Evolutionary conservation across 2,797 vertebrate genomes (phyloP).

Genomic region (Megaceryle alcyon): DNA sequence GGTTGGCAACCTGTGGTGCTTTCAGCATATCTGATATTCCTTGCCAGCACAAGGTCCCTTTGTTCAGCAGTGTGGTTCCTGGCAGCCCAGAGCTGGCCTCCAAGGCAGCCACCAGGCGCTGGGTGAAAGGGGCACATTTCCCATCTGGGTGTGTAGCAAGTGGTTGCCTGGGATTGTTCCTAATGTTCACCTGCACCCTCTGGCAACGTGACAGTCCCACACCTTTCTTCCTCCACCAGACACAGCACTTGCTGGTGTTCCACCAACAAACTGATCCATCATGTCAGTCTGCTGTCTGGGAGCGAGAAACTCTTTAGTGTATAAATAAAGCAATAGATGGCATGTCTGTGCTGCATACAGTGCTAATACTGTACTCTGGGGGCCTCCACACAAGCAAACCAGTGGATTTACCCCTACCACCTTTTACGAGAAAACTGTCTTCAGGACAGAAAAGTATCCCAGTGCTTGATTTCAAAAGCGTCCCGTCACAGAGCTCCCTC

Average conservation of each 20-base stretch:
- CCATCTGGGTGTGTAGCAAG: background rate
- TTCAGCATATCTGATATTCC: background rate
- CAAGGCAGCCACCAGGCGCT: fast-evolving
- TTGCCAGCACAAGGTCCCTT: background rate
- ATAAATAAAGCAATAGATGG: fast-evolving
- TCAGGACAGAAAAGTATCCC: background rate
- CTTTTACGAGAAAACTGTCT: background rate
- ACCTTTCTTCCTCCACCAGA: background rate
- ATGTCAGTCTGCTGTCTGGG: background rate
- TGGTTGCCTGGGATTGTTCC: background rate
- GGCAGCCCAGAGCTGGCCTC: background rate
- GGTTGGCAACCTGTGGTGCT: background rate
- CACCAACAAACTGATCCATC: background rate
- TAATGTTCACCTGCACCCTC: background rate
- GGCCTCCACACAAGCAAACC: fast-evolving
- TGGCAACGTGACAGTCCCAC: background rate
- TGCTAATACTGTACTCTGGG: background rate
- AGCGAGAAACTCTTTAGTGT: background rate
- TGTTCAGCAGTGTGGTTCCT: background rate
- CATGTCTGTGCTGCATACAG: background rate
- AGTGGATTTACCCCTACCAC: background rate
- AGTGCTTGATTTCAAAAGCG: background rate
- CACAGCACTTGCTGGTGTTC: background rate
- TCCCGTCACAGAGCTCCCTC: background rate
- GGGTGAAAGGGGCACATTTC: background rate